These are phyloP conservation scores for Melanaphis sacchari DNA, from an alignment of 1,140 invertebrate species.

Conservation along the genomic window DNA sequence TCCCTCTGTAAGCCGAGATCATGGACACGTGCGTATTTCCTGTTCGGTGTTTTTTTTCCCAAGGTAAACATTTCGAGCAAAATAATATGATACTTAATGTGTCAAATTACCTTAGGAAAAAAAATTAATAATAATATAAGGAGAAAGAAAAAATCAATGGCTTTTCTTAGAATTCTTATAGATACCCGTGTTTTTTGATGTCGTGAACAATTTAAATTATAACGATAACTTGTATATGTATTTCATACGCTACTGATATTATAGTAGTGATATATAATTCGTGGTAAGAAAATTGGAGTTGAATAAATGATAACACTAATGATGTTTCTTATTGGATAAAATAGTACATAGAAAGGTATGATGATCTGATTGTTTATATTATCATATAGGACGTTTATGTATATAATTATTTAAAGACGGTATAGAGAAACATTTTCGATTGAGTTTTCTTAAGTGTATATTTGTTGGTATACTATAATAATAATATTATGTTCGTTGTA, in stretches of 20 bases:
- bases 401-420: background rate
- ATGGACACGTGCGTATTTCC: slow-evolving; percentile 29
- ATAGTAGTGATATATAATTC: background rate
- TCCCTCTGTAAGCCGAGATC: background rate
- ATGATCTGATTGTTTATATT: background rate
- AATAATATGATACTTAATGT: slow-evolving; percentile 10
- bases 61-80: slow-evolving; percentile 23
- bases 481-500: background rate
- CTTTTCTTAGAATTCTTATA: background rate
- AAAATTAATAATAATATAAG: background rate
- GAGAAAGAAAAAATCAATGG: background rate
- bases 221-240: background rate
- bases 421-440: background rate
- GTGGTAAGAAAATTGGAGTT: no score
- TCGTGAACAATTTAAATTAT: background rate
- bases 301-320: no score
- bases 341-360: no score
- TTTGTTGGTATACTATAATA: background rate
- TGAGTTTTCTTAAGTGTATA: background rate
- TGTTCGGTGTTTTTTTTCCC: background rate
- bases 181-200: background rate
- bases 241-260: background rate
- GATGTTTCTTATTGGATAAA: no score
- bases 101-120: slow-evolving; percentile 24
- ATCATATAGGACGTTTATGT: background rate